Conservation (phyloP, 2,113 vertebrate species). For the Butorides virescens region DNA sequence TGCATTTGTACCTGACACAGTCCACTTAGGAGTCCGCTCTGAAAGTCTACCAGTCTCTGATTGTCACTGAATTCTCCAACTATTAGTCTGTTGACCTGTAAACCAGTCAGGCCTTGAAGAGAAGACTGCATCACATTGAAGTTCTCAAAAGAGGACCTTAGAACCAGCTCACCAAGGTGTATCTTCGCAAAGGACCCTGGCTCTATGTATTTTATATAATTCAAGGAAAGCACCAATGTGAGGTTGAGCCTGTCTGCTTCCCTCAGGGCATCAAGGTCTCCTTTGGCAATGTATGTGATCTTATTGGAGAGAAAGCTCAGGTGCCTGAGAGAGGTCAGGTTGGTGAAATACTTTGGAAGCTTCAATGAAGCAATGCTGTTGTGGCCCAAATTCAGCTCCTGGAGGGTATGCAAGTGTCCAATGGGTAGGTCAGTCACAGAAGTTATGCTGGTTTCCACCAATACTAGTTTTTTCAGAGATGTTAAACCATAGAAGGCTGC, state of each 20-base stretch:
- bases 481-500: constrained; percentile 64
- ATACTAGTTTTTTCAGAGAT: constrained; percentile 65
- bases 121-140: constrained; percentile 20
- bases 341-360: constrained; percentile 70
- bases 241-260: constrained; percentile 49
- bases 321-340: constrained; percentile 41
- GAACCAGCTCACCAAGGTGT: constrained; percentile 57
- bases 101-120: constrained; percentile 70
- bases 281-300: constrained; percentile 60
- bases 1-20: constrained; percentile 70
- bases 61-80: constrained; percentile 68
- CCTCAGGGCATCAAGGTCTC: constrained; percentile 65
- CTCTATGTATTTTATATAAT: constrained; percentile 73
- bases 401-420: constrained; percentile 61
- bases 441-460: constrained; percentile 61
- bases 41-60: not conserved
- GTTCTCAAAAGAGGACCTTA: constrained; percentile 72
- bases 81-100: constrained; percentile 59
- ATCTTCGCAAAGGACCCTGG: constrained; percentile 64
- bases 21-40: constrained; percentile 28
- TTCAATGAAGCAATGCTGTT: constrained; percentile 71
- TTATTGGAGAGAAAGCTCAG: constrained; percentile 70
- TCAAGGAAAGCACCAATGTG: constrained; percentile 75
- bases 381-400: constrained; percentile 73
- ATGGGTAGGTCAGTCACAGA: constrained; percentile 71